These are phyloP conservation scores for Ectemnius cavifrons DNA, from an alignment of 2,888 invertebrate genomes.

Conservation along the genomic window DNA sequence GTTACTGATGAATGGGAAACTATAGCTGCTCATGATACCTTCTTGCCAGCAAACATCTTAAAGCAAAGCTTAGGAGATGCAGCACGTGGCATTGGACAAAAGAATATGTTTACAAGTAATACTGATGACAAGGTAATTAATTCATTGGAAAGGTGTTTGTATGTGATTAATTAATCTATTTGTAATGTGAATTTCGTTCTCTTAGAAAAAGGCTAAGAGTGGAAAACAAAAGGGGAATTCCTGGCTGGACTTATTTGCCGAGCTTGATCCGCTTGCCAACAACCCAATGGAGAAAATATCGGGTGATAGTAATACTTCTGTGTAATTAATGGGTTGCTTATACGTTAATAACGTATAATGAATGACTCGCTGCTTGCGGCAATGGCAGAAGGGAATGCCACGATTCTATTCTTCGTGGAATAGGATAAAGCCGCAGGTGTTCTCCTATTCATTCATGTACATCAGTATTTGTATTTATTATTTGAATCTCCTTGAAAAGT, in stretches of 20 bases:
- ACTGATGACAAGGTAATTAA: constrained; percentile 59
- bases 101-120: constrained; percentile 27
- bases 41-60: constrained; percentile 72
- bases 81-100: constrained; percentile 59
- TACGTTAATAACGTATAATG: constrained; percentile 28
- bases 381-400: constrained; percentile 40
- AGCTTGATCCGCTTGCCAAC: constrained; percentile 94
- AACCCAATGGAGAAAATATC: constrained; percentile 81
- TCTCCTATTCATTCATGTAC: constrained; percentile 35
- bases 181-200: constrained; percentile 11
- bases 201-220: constrained; percentile 65
- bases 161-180: background rate
- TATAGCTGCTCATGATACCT: constrained; percentile 68
- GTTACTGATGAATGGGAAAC: constrained; percentile 66
- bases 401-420: constrained; percentile 43
- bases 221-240: constrained; percentile 79
- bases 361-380: constrained; percentile 41
- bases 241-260: constrained; percentile 96
- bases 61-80: constrained; percentile 74
- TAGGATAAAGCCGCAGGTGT: constrained; percentile 29
- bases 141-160: no score
- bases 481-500: constrained; percentile 31
- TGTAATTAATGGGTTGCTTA: constrained; percentile 59
- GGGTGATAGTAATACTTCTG: constrained; percentile 71
- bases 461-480: constrained; percentile 40